Base-by-base conservation (phyloP, 2,797 vertebrate species). In the Sebastes nivosus region DNA sequence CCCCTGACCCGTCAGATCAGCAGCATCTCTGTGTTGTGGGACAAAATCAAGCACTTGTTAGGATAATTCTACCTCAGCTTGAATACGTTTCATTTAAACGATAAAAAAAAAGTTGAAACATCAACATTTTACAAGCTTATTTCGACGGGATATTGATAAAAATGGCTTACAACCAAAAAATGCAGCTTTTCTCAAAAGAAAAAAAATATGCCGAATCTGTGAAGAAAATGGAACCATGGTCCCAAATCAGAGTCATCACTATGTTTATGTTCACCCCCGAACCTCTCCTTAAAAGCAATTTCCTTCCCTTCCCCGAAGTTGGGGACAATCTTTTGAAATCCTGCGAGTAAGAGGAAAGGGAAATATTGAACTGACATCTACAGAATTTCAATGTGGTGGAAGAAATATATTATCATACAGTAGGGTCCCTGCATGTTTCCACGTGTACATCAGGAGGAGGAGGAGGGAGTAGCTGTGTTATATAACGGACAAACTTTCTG, bases 251-350 rank as follows among this genome's bases (percentile, higher is more conserved):
- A 84, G 75, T 87, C 74, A 75, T 81, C 65, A 38, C 75, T 52
- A 29, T 83, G 82, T 91, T 88, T 87, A 74, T 79, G 80, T 81
- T 82, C 76, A 82, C 71, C 57, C 54, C 58, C n/a, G 59, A 74
- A 89, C 29, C 81, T 69, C 78, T 80, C 77, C 82, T 81, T 85
- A 81, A 81, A 91, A 85, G 88, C 77, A 89, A 89, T 93, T 90
- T 87, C 82, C 70, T 81, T 70, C 64, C 84, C 67, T 72, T 75
- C 58, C 70, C 70, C 18, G 8, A 79, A 84, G 75, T 75, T 78
- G 67, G 72, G 74, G 72, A 85, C 84, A 85, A 88, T 85, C 85
- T 88, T 86, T 90, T 85, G 73, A 88, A 88, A 89, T 69, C 73
- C 84, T 76, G 76, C 67, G 4, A 90, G 78, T 78, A 80, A 52